These are phyloP conservation scores for Mycalesis mineus DNA, from an alignment of 2,888 invertebrate genomes.

Conservation along the genomic window DNA sequence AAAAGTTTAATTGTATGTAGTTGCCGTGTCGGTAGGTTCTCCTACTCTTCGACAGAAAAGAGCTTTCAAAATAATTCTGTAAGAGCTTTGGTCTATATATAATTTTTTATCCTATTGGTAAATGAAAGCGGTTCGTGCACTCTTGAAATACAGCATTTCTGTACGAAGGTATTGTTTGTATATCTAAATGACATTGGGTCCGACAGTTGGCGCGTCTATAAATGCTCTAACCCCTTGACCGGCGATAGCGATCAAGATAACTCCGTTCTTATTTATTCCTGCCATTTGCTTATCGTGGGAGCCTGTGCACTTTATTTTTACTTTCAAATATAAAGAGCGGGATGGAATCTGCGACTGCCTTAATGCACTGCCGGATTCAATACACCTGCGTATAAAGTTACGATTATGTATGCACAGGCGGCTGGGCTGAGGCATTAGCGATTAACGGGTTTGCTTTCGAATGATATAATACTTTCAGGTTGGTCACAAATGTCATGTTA, in stretches of 20 bases:
- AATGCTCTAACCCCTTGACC: constrained; percentile 1
- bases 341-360: constrained; percentile 23
- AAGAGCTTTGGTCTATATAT: too few species aligned
- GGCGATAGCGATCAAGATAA: constrained; percentile 28
- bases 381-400: constrained; percentile 59
- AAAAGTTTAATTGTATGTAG: too few species aligned
- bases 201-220: neutral
- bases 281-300: constrained; percentile 29
- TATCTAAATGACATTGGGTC: neutral
- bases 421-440: constrained; percentile 20
- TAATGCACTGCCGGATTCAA: constrained; percentile 43
- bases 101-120: too few species aligned
- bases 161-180: too few species aligned
- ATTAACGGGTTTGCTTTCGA: too few species aligned
- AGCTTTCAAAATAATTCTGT: too few species aligned
- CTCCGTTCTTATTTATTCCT: constrained; percentile 27
- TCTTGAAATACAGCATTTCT: too few species aligned
- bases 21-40: too few species aligned
- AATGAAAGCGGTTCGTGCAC: too few species aligned
- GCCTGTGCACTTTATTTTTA: constrained; percentile 26
- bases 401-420: constrained; percentile 56
- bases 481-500: too few species aligned
- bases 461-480: too few species aligned
- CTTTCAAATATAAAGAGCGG: constrained; percentile 28
- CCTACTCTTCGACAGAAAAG: too few species aligned